A percentile compares a stretch with the other conserved stretches of the same genome.
These are phyloP conservation scores for Hoplostethus mediterraneus DNA, from an alignment of 2,797 vertebrate genomes.

Conservation along the genomic window DNA sequence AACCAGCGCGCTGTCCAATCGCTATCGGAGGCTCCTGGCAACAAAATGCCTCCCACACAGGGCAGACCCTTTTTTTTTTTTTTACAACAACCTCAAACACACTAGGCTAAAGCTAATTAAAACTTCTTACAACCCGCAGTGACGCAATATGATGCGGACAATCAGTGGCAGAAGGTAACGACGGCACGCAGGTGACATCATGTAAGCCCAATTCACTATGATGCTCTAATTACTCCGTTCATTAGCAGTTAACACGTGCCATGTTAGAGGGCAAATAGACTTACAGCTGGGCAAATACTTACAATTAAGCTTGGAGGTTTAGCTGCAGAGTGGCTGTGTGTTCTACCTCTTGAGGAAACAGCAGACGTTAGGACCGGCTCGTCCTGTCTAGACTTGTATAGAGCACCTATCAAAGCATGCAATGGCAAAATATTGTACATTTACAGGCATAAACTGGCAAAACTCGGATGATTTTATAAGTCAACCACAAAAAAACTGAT, in stretches of 20 bases:
- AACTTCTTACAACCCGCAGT: conserved; percentile 21
- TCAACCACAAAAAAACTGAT: neutral
- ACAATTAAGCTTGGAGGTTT: conserved; percentile 62
- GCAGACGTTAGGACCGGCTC: conserved; percentile 22
- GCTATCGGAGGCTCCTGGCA: conserved; percentile 60
- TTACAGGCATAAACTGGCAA: neutral
- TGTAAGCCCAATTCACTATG: conserved; percentile 78
- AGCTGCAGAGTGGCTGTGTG: conserved; percentile 54
- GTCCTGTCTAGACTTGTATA: neutral
- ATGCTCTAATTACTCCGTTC: conserved; percentile 82
- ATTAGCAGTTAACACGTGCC: conserved; percentile 78
- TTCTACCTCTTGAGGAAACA: conserved; percentile 12
- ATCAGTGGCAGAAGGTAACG: conserved; percentile 35
- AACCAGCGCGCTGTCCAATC: conserved; percentile 63
- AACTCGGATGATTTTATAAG: neutral
- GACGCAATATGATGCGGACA: conserved; percentile 35
- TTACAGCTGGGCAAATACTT: conserved; percentile 83
- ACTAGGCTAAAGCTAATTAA: conserved; percentile 30
- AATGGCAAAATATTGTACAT: too few species aligned
- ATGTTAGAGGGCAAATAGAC: conserved; percentile 74
- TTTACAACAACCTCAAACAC: conserved; percentile 45
- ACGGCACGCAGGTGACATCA: conserved; percentile 71
- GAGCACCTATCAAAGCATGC: conserved; percentile 30
- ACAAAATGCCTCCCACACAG: conserved; percentile 67
- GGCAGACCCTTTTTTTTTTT: conserved; percentile 55